Evolutionary conservation across 1,140 invertebrate species (phyloP).

Genomic region (Oryctes rhinoceros): DNA sequence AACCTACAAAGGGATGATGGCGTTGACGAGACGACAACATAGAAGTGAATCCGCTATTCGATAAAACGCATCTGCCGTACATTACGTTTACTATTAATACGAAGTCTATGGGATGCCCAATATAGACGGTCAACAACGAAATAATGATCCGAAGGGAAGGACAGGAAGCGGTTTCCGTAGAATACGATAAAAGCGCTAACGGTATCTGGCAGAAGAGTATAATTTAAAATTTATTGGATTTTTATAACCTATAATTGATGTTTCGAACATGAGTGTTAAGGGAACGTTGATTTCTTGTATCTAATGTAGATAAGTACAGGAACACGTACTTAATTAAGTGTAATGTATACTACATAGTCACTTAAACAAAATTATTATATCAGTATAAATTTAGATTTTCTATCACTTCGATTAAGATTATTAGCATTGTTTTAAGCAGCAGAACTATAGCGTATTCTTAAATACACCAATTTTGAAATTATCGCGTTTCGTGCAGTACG

Average conservation of each 20-base stretch:
- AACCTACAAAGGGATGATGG: constrained; percentile 14
- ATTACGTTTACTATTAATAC: background rate
- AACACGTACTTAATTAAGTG: background rate
- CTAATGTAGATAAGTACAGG: background rate
- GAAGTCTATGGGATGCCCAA: background rate
- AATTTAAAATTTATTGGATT: constrained; percentile 13
- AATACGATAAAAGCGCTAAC: background rate
- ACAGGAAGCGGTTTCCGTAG: background rate
- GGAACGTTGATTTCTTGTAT: background rate
- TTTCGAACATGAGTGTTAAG: background rate
- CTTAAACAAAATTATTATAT: too few relatives aligned
- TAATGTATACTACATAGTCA: too few relatives aligned
- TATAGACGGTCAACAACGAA: background rate
- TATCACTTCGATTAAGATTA: too few relatives aligned
- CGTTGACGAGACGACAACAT: background rate
- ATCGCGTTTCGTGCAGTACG: too few relatives aligned
- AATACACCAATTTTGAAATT: too few relatives aligned
- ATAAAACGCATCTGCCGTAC: background rate
- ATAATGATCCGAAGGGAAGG: background rate
- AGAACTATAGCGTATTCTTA: too few relatives aligned
- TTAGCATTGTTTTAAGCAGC: too few relatives aligned
- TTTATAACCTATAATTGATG: constrained; percentile 2
- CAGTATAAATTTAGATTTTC: too few relatives aligned
- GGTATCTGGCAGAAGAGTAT: background rate
- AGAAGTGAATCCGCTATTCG: background rate